Conservation (phyloP, 2,888 invertebrate species). For the Sclerodermus sp. region DNA sequence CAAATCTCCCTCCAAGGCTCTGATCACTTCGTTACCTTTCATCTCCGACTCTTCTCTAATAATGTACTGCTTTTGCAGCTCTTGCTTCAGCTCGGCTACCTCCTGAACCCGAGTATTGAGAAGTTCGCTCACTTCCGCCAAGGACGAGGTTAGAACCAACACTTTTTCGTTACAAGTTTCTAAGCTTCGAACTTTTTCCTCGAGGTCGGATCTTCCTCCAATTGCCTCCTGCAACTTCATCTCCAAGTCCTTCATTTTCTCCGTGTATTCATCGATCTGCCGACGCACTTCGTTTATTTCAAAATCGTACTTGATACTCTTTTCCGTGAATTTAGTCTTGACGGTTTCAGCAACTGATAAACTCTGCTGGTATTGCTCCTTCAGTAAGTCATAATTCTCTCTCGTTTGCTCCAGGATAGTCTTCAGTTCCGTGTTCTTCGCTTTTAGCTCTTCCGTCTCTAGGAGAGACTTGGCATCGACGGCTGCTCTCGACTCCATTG, state of each 20-base stretch:
- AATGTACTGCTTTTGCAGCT: slow-evolving; percentile 37
- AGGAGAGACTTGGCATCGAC: too few relatives aligned
- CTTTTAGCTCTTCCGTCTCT: slow-evolving; percentile 33
- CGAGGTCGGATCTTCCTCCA: slow-evolving; percentile 43
- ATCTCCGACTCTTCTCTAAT: slow-evolving; percentile 30
- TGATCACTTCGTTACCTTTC: slow-evolving; percentile 44
- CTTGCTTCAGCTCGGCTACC: slow-evolving; percentile 43
- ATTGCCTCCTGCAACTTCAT: slow-evolving; percentile 15
- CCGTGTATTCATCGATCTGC: slow-evolving; percentile 16
- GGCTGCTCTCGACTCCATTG: slow-evolving; percentile 23
- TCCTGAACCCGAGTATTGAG: slow-evolving; percentile 45
- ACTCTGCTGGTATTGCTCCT: slow-evolving; percentile 39
- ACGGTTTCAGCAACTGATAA: slow-evolving; percentile 40
- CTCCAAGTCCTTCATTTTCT: slow-evolving; percentile 17
- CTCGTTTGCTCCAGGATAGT: slow-evolving; percentile 29
- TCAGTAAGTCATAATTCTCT: slow-evolving; percentile 35
- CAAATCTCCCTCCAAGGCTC: slow-evolving; percentile 41
- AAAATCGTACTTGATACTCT: slow-evolving; percentile 26
- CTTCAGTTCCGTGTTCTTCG: slow-evolving; percentile 29
- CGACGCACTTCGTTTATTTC: slow-evolving; percentile 21
- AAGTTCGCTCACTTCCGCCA: slow-evolving; percentile 43
- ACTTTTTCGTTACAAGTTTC: slow-evolving; percentile 53
- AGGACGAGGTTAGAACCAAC: slow-evolving; percentile 21
- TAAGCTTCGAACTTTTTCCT: slow-evolving; percentile 52
- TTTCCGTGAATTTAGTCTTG: slow-evolving; percentile 33